Evolutionary conservation across 2,797 vertebrate species (phyloP), one percentile per base, ranked within the genome.

Genomic region (Spheniscus humboldti): DNA sequence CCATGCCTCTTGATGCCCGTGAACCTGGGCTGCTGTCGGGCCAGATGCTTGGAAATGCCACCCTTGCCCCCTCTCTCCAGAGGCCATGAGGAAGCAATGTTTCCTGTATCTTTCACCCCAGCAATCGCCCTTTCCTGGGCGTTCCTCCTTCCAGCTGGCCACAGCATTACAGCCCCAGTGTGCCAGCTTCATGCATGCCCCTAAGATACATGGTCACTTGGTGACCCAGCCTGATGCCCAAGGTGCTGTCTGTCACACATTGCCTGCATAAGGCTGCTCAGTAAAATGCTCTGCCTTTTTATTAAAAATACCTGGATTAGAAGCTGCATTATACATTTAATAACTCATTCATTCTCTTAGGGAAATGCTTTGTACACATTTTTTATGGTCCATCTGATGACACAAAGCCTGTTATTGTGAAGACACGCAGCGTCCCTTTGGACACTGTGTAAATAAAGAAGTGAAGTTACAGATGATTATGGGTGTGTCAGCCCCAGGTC

Each of bases 1-100:
- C n/a, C 11, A 22, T 13, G 4, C 2, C 1, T 76, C 22, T 50
- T 67, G 39, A 37, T 37, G 25, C 6, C 25, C 1, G 0, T 60
- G 75, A 82, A 52, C 19, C 25, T 37, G 24, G 17, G 23, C 11
- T 39, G 28, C 22, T 57, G 13, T 41, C 41, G 68, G 55, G 39
- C 4, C 43, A 62, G 7, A 7, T 9, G 13, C 18, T 48, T 56
- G 23, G 33, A 95, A 75, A 76, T 30, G 23, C 9, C 6, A 6
- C 11, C 20, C 7, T 12, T 63, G 5, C 14, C 11, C 11, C 8
- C 7, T 45, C 10, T 23, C 50, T 78, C 24, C 59, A 73, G 41
- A 55, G 18, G 9, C 27, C 12, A 15, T 4, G 6, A 57, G 18
- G 31, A 55, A 47, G 9, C 24, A 66, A 13, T 25, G 25, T 43